phyloP scores from a whole-genome alignment of 2,888 invertebrate species.

The Andrena praecox region DNA sequence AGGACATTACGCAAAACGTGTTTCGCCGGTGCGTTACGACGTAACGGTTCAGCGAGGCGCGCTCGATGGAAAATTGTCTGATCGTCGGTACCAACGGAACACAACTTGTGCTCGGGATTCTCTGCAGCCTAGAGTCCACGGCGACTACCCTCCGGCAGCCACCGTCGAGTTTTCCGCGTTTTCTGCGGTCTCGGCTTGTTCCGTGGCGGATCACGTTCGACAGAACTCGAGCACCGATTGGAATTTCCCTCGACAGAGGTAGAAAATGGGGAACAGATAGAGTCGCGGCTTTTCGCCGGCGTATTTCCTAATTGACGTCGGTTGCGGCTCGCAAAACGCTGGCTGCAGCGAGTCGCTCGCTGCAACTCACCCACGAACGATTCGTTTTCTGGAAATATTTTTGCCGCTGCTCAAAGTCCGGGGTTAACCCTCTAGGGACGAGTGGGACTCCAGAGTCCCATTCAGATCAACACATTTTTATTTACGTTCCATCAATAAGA shows the following conservation, averaged over 20 bases:
- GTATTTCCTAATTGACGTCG: not conserved
- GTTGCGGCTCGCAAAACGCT: not conserved
- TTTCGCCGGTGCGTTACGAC: constrained; percentile 59
- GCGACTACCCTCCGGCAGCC: constrained; percentile 7
- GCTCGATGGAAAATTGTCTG: constrained; percentile 65
- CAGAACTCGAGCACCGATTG: constrained; percentile 7
- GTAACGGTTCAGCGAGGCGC: constrained; percentile 65
- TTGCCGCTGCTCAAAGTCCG: not conserved
- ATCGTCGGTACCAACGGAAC: constrained; percentile 6
- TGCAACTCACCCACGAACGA: not conserved
- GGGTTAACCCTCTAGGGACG: too few species aligned
- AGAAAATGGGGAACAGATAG: not conserved
- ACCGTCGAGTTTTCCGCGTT: constrained; percentile 22
- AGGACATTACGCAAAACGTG: constrained; percentile 67
- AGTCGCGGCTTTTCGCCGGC: not conserved
- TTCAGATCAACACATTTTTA: too few species aligned
- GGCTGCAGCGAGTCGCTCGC: not conserved
- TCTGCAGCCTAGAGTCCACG: not conserved
- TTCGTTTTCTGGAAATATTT: too few species aligned
- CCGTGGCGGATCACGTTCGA: constrained; percentile 7
- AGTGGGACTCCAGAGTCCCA: too few species aligned
- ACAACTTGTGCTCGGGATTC: not conserved
- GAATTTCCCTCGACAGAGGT: constrained; percentile 9
- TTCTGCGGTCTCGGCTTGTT: constrained; percentile 4
- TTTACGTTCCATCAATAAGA: too few species aligned